Evolutionary conservation across 2,888 invertebrate species (phyloP).

Genomic region (Sphaerophoria taeniata): DNA sequence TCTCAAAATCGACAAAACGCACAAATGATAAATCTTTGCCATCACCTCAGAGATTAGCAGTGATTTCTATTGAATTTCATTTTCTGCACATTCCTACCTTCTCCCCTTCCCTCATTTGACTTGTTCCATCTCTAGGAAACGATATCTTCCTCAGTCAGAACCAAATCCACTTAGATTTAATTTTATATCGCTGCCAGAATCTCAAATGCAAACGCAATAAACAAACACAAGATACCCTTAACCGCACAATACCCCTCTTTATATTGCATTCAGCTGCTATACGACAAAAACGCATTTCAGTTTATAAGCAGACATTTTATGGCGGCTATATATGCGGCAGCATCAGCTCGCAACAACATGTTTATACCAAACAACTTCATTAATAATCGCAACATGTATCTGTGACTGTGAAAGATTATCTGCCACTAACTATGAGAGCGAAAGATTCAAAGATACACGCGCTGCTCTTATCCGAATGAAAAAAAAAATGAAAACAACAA

Average conservation of each 20-base stretch:
- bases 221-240: slow-evolving; percentile 31
- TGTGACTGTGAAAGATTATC: slow-evolving; percentile 75
- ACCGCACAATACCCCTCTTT: slow-evolving; percentile 62
- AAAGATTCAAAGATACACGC: slow-evolving; percentile 63
- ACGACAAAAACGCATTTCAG: slow-evolving; percentile 20
- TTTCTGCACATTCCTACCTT: slow-evolving; percentile 38
- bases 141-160: slow-evolving; percentile 60
- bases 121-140: slow-evolving; percentile 47
- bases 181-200: slow-evolving; percentile 62
- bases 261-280: slow-evolving; percentile 22
- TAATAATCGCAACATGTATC: slow-evolving; percentile 76
- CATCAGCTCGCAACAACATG: slow-evolving; percentile 74
- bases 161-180: slow-evolving; percentile 69
- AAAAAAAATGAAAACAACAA: background rate
- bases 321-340: slow-evolving; percentile 36
- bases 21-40: slow-evolving; percentile 67
- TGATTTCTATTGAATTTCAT: slow-evolving; percentile 66
- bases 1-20: slow-evolving; percentile 2
- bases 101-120: background rate
- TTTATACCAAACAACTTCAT: slow-evolving; percentile 77
- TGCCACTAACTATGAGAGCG: slow-evolving; percentile 71
- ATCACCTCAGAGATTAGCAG: slow-evolving; percentile 65
- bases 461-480: slow-evolving; percentile 58
- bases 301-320: slow-evolving; percentile 22
- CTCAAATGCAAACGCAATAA: slow-evolving; percentile 64